Evolutionary conservation across 53 echinoderm and acorn worm species (phyloP).

Genomic region (Temnopleurus reevesii): DNA sequence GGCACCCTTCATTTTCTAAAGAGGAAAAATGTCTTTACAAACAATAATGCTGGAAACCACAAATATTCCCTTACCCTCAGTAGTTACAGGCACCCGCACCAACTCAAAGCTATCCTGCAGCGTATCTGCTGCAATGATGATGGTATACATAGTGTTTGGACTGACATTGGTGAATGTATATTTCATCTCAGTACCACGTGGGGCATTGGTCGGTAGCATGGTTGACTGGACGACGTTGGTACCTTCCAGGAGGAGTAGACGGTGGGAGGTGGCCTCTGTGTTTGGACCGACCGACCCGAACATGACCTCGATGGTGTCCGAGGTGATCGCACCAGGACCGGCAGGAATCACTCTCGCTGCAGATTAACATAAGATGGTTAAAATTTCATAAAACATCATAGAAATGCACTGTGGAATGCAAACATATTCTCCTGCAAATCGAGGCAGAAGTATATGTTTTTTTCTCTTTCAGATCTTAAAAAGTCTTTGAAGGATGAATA

Average conservation of each 20-base stretch:
- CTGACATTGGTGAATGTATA: slow-evolving; percentile 57
- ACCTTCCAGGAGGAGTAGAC: slow-evolving; percentile 51
- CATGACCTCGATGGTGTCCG: slow-evolving; percentile 24
- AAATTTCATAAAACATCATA: too few species aligned
- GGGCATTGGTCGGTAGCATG: neutral
- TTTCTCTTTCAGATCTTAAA: too few species aligned
- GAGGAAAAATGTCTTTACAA: neutral
- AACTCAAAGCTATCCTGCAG: neutral
- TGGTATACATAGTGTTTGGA: slow-evolving; percentile 18
- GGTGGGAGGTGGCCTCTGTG: slow-evolving; percentile 45
- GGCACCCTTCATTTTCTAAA: neutral
- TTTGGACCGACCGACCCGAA: slow-evolving; percentile 34
- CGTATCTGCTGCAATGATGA: slow-evolving; percentile 43
- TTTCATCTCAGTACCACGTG: neutral
- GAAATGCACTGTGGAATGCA: too few species aligned
- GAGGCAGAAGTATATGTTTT: too few species aligned
- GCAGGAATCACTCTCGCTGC: slow-evolving; percentile 39
- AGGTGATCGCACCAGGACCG: slow-evolving; percentile 44
- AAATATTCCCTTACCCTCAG: neutral
- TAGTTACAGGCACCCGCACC: slow-evolving; percentile 9
- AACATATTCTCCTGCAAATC: too few species aligned
- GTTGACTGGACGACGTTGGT: slow-evolving; percentile 37
- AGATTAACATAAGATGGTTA: neutral
- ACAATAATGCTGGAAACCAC: neutral
- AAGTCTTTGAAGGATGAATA: too few species aligned